Conservation (phyloP, 2,888 invertebrate species). For the Caenorhabditis sulstoni region DNA sequence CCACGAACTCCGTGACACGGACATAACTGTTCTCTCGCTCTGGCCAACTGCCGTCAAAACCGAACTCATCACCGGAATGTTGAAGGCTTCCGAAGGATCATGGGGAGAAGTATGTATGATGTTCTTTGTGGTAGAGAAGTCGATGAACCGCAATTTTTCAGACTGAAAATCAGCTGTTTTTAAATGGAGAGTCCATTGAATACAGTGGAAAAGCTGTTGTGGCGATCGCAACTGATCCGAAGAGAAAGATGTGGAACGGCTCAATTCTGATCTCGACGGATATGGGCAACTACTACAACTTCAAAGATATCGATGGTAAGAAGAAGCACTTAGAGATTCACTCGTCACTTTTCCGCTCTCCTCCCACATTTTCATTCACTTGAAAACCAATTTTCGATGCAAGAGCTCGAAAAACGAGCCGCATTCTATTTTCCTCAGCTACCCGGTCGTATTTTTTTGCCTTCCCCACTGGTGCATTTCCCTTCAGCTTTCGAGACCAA, state of each 20-base stretch:
- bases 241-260: slow-evolving; percentile 41
- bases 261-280: slow-evolving; percentile 58
- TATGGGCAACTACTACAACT: slow-evolving; percentile 56
- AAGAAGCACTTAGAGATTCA: background rate
- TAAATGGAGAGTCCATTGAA: slow-evolving; percentile 63
- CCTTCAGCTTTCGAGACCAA: too few relatives aligned
- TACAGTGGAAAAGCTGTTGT: slow-evolving; percentile 60
- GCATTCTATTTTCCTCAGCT: background rate
- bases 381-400: slow-evolving; percentile 13
- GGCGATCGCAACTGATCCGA: slow-evolving; percentile 44
- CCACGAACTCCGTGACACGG: slow-evolving; percentile 80
- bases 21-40: slow-evolving; percentile 81
- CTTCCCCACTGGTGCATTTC: too few relatives aligned
- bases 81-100: slow-evolving; percentile 45
- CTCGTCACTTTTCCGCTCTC: background rate
- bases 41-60: slow-evolving; percentile 82
- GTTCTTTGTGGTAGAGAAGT: too few relatives aligned
- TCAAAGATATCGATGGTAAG: slow-evolving; percentile 59
- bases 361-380: slow-evolving; percentile 9
- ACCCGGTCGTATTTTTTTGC: background rate
- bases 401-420: slow-evolving; percentile 1
- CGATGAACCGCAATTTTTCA: too few relatives aligned
- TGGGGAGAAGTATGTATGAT: slow-evolving; percentile 63
- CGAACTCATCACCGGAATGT: slow-evolving; percentile 56
- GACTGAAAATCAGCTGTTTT: slow-evolving; percentile 63